phyloP scores from a whole-genome alignment of 2,888 invertebrate species.

The Pachymerium ferrugineum region DNA sequence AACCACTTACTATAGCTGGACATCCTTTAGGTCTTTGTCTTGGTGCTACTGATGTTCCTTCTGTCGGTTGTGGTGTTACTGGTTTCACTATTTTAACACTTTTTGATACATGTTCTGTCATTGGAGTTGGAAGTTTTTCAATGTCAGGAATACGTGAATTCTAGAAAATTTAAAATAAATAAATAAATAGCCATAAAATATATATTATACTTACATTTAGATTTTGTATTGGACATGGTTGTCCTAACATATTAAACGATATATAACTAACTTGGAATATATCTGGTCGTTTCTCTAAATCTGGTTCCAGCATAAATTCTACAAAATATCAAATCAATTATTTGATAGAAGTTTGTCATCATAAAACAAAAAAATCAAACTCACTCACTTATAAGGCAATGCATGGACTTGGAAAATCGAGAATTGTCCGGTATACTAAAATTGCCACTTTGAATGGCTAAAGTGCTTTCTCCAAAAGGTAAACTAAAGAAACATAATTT shows the following conservation, averaged over 20 bases:
- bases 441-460: slow-evolving; percentile 84
- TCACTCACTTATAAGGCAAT: slow-evolving; percentile 64
- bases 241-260: slow-evolving; percentile 64
- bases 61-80: slow-evolving; percentile 33
- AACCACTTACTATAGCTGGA: slow-evolving; percentile 38
- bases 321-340: slow-evolving; percentile 30
- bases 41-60: slow-evolving; percentile 69
- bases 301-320: slow-evolving; percentile 78
- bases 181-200: not conserved
- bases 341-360: too few relatives aligned
- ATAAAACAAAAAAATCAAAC: not conserved
- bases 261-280: slow-evolving; percentile 74
- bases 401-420: slow-evolving; percentile 63
- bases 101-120: slow-evolving; percentile 61
- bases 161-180: slow-evolving; percentile 48
- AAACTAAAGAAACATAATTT: slow-evolving; percentile 82
- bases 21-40: slow-evolving; percentile 69
- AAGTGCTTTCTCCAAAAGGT: slow-evolving; percentile 86
- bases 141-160: slow-evolving; percentile 61
- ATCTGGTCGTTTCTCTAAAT: slow-evolving; percentile 74
- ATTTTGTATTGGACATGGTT: slow-evolving; percentile 73
- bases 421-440: slow-evolving; percentile 78
- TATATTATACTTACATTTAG: slow-evolving; percentile 52
- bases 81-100: slow-evolving; percentile 46
- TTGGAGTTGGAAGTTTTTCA: slow-evolving; percentile 61